Evolutionary conservation across 2,113 vertebrate species (phyloP), one percentile per base, ranked within the genome.

Genomic region (Nerophis lumbriciformis): DNA sequence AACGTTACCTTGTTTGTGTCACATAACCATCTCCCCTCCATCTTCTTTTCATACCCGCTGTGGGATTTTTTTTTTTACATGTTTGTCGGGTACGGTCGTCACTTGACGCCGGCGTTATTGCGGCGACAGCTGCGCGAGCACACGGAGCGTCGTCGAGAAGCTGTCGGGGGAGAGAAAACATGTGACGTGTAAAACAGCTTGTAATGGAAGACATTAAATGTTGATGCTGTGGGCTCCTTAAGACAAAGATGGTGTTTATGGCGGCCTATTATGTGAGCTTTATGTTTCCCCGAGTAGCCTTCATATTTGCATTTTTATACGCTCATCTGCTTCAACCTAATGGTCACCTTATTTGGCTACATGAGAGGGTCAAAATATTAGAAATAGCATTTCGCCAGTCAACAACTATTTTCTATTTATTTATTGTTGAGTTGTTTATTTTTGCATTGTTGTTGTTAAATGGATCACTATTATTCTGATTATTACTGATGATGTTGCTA

Each of bases 111-210:
- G 69, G 82, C 65, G 83, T 80, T 78, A 84, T 81, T 81, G 85
- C 80, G 71, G 77, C 71, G 79, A 79, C 83, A 86, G 85, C 85
- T 86, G 85, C 64, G 75, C 73, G 48, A 68, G 76, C 79, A 78
- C 82, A 78, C 73, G 76, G 76, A 48, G 73, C 55, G 51, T 71
- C 79, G 67, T 80, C 67, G 63, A 39, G 62, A 78, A 78, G 61
- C 47, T 53, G 11, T 77, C 28, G 28, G 28, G 28, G 69, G 72
- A 67, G 59, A 63, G 52, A 71, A 72, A 80, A 56, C 69, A 62
- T 53, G 67, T 79, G 69, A 78, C 75, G 71, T 61, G 38, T 65
- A 75, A 63, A 65, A 66, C 76, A 63, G 48, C 65, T 70, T 65
- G 48, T 63, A 71, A 76, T 57, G 56, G 21, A 57, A 39, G 65